Percentiles rank a stretch among this genome's conserved stretches.
These are phyloP conservation scores for Polyodon spathula DNA, from an alignment of 2,113 vertebrate species.

Conservation along the genomic window DNA sequence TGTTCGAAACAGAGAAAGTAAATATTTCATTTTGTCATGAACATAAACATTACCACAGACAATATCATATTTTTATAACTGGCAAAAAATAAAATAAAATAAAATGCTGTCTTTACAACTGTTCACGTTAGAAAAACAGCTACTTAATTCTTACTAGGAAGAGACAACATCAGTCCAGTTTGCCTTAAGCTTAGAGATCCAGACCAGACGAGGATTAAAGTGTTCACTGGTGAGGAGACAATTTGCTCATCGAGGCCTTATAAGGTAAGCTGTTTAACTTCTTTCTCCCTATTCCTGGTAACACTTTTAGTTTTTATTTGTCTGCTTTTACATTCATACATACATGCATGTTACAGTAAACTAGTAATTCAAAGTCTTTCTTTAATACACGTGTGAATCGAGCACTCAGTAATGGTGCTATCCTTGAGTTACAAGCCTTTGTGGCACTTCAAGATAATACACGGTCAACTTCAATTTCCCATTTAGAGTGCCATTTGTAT, in stretches of 20 bases:
- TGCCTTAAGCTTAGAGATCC: constrained; percentile 46
- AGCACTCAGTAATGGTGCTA: constrained; percentile 22
- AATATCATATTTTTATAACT: neutral
- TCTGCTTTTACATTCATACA: neutral
- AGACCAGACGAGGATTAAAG: constrained; percentile 48
- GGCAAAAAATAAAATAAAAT: neutral
- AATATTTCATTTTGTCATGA: too few species aligned
- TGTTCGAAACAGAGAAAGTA: too few species aligned
- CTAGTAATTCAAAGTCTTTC: too few species aligned
- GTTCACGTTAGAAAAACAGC: too few species aligned
- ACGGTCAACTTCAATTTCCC: constrained; percentile 15
- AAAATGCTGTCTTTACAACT: neutral
- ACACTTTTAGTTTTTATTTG: neutral
- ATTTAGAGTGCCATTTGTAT: constrained; percentile 22
- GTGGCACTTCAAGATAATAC: constrained; percentile 15
- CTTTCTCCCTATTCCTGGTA: constrained; percentile 1
- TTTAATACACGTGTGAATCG: constrained; percentile 10
- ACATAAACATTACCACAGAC: too few species aligned
- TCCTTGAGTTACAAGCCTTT: constrained; percentile 12
- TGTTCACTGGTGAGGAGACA: constrained; percentile 29
- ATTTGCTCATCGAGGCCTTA: constrained; percentile 41
- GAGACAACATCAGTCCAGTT: constrained; percentile 18
- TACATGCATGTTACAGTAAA: too few species aligned
- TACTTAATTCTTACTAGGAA: too few species aligned
- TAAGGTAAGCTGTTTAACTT: constrained; percentile 35